These are phyloP conservation scores for Listronotus oregonensis DNA, from an alignment of 1,140 invertebrate genomes.

Conservation along the genomic window DNA sequence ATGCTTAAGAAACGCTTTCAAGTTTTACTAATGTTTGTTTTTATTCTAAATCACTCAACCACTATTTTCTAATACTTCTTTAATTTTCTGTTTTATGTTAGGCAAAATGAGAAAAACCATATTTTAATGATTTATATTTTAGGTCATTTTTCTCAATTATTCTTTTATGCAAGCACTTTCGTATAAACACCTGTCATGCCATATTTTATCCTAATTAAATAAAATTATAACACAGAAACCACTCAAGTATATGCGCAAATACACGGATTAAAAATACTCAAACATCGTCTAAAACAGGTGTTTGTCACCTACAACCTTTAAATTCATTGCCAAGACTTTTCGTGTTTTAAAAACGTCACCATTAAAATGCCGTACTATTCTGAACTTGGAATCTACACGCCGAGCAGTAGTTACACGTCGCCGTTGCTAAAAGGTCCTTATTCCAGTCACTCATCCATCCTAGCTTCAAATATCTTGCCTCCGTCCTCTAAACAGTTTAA, in stretches of 20 bases:
- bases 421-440: conserved; percentile 61
- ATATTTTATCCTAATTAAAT: conserved; percentile 13
- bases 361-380: conserved; percentile 63
- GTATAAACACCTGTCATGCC: conserved; percentile 7
- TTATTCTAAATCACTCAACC: too few relatives aligned
- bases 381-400: conserved; percentile 63
- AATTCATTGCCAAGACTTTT: conserved; percentile 37
- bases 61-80: too few relatives aligned
- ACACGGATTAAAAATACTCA: conserved; percentile 18
- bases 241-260: neutral
- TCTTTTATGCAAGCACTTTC: too few relatives aligned
- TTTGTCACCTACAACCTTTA: conserved; percentile 30
- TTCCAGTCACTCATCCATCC: conserved; percentile 62
- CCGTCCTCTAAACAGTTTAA: conserved; percentile 28
- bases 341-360: conserved; percentile 8
- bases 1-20: too few relatives aligned
- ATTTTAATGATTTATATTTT: too few relatives aligned
- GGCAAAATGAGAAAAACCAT: too few relatives aligned
- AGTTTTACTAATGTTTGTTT: too few relatives aligned
- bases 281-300: conserved; percentile 21
- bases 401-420: conserved; percentile 48
- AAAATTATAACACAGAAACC: conserved; percentile 1
- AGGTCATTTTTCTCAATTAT: too few relatives aligned
- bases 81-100: too few relatives aligned
- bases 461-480: conserved; percentile 50